phyloP scores from a whole-genome alignment of 2,888 invertebrate genomes.

The Euproctis similis region DNA sequence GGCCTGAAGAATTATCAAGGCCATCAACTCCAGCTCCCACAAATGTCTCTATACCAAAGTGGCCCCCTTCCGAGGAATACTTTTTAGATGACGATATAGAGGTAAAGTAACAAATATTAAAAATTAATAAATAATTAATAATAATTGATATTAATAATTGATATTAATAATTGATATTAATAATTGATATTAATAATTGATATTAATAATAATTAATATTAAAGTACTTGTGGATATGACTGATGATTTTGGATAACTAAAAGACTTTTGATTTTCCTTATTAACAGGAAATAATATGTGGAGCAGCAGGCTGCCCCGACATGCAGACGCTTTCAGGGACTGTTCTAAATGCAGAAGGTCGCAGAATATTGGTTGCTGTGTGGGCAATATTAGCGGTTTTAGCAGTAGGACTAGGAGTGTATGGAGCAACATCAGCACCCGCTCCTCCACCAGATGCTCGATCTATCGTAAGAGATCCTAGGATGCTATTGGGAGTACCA shows the following conservation, averaged over 20 bases:
- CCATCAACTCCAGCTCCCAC: constrained; percentile 53
- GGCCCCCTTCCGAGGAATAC: constrained; percentile 67
- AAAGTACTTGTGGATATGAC: too few species aligned
- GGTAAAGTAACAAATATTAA: constrained; percentile 39
- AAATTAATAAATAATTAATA: too few species aligned
- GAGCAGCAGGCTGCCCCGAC: constrained; percentile 61
- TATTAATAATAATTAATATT: too few species aligned
- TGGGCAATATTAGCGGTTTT: constrained; percentile 51
- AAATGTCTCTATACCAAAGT: constrained; percentile 51
- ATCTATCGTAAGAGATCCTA: constrained; percentile 73
- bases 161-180: too few species aligned
- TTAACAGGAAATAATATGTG: constrained; percentile 54
- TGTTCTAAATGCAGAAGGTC: constrained; percentile 49
- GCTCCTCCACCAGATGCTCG: constrained; percentile 53
- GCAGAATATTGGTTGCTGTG: constrained; percentile 43
- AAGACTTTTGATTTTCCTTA: background rate
- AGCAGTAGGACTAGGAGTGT: constrained; percentile 48
- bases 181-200: too few species aligned
- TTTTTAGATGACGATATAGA: constrained; percentile 75
- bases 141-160: too few species aligned
- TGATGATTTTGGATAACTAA: too few species aligned
- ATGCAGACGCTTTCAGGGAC: constrained; percentile 45
- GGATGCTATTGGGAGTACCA: constrained; percentile 82
- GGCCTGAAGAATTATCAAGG: constrained; percentile 60
- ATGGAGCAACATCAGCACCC: constrained; percentile 49